Percentiles rank a stretch among this genome's conserved stretches.
phyloP scores from a whole-genome alignment of 2,797 vertebrate species.

The Mormyrops boulengeri region DNA sequence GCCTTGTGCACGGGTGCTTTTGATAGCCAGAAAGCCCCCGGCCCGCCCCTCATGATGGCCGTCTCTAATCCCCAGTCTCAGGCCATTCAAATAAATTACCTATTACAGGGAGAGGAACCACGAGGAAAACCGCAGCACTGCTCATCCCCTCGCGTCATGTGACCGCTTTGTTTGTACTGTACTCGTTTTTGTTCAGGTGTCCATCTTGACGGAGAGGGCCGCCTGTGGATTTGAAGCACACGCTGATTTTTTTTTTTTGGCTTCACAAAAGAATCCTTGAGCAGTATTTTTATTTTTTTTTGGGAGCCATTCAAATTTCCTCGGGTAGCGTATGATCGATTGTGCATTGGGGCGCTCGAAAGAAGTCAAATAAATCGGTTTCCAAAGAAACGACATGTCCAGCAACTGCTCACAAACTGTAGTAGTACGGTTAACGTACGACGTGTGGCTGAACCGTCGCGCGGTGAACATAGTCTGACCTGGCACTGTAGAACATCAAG shows the following conservation, averaged over 20 bases:
- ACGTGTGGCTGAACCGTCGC: background rate
- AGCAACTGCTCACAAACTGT: background rate
- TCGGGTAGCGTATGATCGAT: background rate
- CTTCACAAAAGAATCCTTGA: background rate
- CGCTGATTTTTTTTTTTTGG: background rate
- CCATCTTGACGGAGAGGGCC: background rate
- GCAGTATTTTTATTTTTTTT: background rate
- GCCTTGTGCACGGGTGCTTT: slow-evolving; percentile 56
- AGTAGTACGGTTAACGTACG: background rate
- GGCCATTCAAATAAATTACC: slow-evolving; percentile 59
- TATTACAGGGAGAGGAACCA: slow-evolving; percentile 39
- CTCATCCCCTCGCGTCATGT: background rate
- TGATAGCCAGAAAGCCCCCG: slow-evolving; percentile 57
- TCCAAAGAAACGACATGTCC: background rate
- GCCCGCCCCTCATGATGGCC: slow-evolving; percentile 52
- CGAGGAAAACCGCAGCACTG: background rate
- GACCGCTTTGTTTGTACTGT: background rate
- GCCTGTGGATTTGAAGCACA: background rate
- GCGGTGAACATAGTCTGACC: background rate
- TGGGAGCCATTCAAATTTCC: background rate
- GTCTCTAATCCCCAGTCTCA: slow-evolving; percentile 49
- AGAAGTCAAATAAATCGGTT: background rate
- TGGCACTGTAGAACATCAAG: background rate
- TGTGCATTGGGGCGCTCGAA: background rate
- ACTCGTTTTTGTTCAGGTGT: background rate